These are phyloP conservation scores for Manis javanica DNA, from an alignment of 2,797 vertebrate genomes.

Conservation along the genomic window DNA sequence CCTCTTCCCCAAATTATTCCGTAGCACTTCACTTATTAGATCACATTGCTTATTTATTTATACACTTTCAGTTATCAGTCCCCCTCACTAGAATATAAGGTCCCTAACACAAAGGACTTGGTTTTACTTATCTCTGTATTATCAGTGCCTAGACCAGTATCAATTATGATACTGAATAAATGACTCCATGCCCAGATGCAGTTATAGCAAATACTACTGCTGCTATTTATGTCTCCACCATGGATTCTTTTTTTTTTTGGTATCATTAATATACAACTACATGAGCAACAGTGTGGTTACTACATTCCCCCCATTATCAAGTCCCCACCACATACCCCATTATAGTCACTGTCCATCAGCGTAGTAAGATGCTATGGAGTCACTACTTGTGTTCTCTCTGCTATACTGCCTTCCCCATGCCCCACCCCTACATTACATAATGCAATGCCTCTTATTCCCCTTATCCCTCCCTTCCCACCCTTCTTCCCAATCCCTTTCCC, in stretches of 20 bases:
- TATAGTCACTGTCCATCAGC: too few species aligned
- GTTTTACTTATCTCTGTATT: slow-evolving; percentile 14
- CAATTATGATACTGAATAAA: slow-evolving; percentile 26
- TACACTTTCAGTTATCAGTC: neutral
- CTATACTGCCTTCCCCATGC: too few species aligned
- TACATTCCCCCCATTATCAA: too few species aligned
- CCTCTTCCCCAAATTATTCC: neutral
- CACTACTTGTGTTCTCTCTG: too few species aligned
- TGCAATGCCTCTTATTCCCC: too few species aligned
- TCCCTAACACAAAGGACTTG: neutral
- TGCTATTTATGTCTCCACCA: neutral
- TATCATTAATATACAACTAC: too few species aligned
- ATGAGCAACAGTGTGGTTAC: too few species aligned
- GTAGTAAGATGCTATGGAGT: too few species aligned
- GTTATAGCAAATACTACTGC: neutral
- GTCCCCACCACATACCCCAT: too few species aligned
- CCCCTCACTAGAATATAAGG: neutral
- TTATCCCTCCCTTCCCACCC: too few species aligned
- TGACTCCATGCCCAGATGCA: neutral
- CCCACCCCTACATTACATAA: too few species aligned
- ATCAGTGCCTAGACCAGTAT: neutral
- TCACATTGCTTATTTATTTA: neutral
- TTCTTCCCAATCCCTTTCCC: too few species aligned
- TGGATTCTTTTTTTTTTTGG: neutral
- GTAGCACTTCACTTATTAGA: neutral